Percentiles rank a stretch among this genome's conserved stretches.
Conservation (phyloP, 92 coral and sea anemone species). For the Bergia puertoricense region DNA sequence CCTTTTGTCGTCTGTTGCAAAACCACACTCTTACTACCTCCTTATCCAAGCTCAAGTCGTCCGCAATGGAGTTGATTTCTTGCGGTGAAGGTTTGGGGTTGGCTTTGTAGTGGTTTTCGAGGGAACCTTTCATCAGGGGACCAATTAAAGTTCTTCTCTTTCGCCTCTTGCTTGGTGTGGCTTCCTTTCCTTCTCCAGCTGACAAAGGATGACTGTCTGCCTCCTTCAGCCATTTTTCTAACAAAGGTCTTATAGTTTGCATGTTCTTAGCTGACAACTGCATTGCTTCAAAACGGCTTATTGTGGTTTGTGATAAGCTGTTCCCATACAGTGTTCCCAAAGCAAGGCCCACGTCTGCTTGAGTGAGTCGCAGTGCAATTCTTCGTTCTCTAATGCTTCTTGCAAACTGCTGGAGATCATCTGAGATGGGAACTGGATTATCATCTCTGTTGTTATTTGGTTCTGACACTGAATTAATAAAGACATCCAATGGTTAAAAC, state of each 20-base stretch:
- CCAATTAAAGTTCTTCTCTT: slow-evolving; percentile 40
- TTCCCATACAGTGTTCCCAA: slow-evolving; percentile 38
- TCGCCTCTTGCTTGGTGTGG: slow-evolving; percentile 24
- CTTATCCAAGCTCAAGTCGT: slow-evolving; percentile 38
- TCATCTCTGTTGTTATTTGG: slow-evolving; percentile 34
- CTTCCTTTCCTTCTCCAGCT: slow-evolving; percentile 26
- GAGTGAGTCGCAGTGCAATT: slow-evolving; percentile 39
- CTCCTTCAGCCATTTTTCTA: slow-evolving; percentile 41
- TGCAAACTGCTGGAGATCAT: slow-evolving; percentile 43
- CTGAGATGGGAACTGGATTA: not conserved
- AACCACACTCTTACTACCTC: slow-evolving; percentile 39
- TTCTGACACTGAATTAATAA: not conserved
- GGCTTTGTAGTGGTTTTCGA: slow-evolving; percentile 17
- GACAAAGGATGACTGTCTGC: slow-evolving; percentile 8
- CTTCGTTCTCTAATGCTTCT: slow-evolving; percentile 27
- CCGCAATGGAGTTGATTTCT: slow-evolving; percentile 16
- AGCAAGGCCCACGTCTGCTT: slow-evolving; percentile 36
- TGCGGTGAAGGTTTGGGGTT: slow-evolving; percentile 37
- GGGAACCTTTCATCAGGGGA: not conserved
- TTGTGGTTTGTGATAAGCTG: slow-evolving; percentile 33
- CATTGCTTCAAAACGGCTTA: slow-evolving; percentile 38
- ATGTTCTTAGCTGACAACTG: slow-evolving; percentile 42
- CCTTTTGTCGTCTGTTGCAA: slow-evolving; percentile 38
- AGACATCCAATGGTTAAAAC: not conserved
- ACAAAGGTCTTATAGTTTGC: slow-evolving; percentile 32